Evolutionary conservation across 2,888 invertebrate genomes (phyloP), one percentile per base, ranked within the genome.

Genomic region (Pedicia rivosa): DNA sequence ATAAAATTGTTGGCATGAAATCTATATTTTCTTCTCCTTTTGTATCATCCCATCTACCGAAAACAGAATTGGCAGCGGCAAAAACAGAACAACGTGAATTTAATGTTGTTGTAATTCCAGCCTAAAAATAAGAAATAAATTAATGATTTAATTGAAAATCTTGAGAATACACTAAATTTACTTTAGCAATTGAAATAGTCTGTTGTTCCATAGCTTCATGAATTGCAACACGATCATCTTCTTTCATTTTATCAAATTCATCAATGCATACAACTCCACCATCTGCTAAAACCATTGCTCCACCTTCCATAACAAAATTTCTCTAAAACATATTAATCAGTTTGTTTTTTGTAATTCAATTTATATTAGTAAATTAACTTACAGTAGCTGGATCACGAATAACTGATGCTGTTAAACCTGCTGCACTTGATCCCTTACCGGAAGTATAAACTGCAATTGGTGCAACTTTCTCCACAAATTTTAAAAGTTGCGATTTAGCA

Each of bases 201-300:
- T 99, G 98, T 54, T 98, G 98, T 57, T 98, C 98, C 98, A 98
- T 98, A 16, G 98, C 98, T 65, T 98, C 98, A 61, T 98, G 98
- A 54, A 98, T 99, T 28, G 97, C 97, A 7, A 98, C 98, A 45
- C 97, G 70, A 62, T 98, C 98, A 56, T 98, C 97, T 61, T 98
- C 97, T 37, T 90, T 72, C 98, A 98, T 99, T 67, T 99, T 98
- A 63, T 98, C 97, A 59, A 98, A 98, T 64, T 98, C 98, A 60
- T 99, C 98, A 55, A 98, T 99, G 59, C 98, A 98, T 2, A 98
- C 97, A 2, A 97, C 94, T 19, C 98, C 98, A 4, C 97, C 97
- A 63, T 98, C 98, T 1, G 97, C 98, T 25, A 98, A 64, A 16
- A 98, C 98, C 98, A 98, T 98, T 2, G 98, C 98, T 8, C 98